A percentile compares a stretch with the other conserved stretches of the same genome.
Conservation (phyloP, 2,888 invertebrate species). For the Dynastes tityus region DNA sequence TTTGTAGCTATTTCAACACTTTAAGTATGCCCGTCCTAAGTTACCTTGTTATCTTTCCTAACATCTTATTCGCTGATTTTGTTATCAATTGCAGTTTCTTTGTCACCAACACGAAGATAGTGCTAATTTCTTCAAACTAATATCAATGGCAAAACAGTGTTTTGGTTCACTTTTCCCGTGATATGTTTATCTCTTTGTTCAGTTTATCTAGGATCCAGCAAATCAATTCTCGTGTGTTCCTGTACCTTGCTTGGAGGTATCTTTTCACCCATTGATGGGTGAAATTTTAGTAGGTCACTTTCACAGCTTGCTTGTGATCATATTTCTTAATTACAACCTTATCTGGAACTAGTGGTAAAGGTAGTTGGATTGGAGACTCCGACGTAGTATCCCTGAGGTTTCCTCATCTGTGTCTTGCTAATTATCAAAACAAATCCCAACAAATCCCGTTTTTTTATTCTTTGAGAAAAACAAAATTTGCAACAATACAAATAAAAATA, state of each 20-base stretch:
- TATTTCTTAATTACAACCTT: slow-evolving; percentile 97
- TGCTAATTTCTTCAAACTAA: slow-evolving; percentile 94
- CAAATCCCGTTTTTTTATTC: no score
- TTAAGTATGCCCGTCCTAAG: slow-evolving; percentile 99
- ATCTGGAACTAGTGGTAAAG: slow-evolving; percentile 90
- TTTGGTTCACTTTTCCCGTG: slow-evolving; percentile 93
- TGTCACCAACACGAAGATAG: slow-evolving; percentile 99
- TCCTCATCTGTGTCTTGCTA: slow-evolving; percentile 94
- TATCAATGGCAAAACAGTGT: slow-evolving; percentile 95
- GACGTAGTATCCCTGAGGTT: slow-evolving; percentile 74
- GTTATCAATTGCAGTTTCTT: slow-evolving; percentile 99
- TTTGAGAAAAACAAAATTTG: no score
- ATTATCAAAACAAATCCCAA: slow-evolving; percentile 67
- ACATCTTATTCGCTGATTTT: slow-evolving; percentile 93
- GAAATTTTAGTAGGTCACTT: slow-evolving; percentile 81
- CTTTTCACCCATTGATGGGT: slow-evolving; percentile 96
- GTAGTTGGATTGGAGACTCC: slow-evolving; percentile 73
- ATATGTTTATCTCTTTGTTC: slow-evolving; percentile 96
- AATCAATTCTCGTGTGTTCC: slow-evolving; percentile 97
- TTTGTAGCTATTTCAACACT: slow-evolving; percentile 96
- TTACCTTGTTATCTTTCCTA: slow-evolving; percentile 90
- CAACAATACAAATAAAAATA: no score
- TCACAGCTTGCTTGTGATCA: slow-evolving; percentile 88
- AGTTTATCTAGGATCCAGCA: slow-evolving; percentile 97
- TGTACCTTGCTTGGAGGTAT: slow-evolving; percentile 98